These are phyloP conservation scores for Brachionus angularis DNA, from an alignment of 1,140 invertebrate genomes.

Conservation along the genomic window DNA sequence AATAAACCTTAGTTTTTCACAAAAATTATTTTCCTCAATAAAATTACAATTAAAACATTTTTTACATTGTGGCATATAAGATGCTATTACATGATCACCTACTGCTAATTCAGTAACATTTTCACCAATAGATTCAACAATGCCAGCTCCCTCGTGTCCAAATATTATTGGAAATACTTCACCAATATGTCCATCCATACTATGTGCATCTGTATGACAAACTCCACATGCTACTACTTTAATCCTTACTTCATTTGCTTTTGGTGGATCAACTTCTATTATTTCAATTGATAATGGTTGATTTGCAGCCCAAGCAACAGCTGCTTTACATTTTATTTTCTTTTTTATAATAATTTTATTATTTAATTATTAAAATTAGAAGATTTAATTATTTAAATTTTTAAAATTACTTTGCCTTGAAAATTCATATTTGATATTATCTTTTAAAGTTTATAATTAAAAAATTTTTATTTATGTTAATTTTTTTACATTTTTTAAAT, in stretches of 20 bases:
- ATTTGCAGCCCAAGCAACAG: slow-evolving; percentile 58
- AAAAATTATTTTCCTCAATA: slow-evolving; percentile 91
- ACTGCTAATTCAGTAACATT: slow-evolving; percentile 75
- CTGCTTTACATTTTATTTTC: slow-evolving; percentile 54
- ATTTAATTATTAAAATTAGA: background rate
- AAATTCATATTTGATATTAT: too few species aligned
- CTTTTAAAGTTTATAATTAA: too few species aligned
- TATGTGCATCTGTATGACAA: slow-evolving; percentile 97
- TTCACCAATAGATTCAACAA: slow-evolving; percentile 90
- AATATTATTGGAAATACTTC: slow-evolving; percentile 86
- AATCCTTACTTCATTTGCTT: slow-evolving; percentile 66
- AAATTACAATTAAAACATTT: slow-evolving; percentile 95
- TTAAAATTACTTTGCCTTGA: too few species aligned
- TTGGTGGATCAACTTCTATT: slow-evolving; percentile 89
- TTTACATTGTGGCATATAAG: slow-evolving; percentile 91
- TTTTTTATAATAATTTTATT: background rate
- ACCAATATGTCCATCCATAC: slow-evolving; percentile 86
- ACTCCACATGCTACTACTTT: slow-evolving; percentile 54
- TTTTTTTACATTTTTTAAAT: too few species aligned
- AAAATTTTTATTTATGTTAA: too few species aligned
- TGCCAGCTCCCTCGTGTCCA: slow-evolving; percentile 70
- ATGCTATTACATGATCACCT: slow-evolving; percentile 92
- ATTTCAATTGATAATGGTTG: slow-evolving; percentile 80
- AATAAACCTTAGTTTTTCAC: slow-evolving; percentile 84
- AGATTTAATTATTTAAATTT: too few species aligned